Conservation (phyloP, 2,797 vertebrate genomes). For the Psittacula echo region DNA sequence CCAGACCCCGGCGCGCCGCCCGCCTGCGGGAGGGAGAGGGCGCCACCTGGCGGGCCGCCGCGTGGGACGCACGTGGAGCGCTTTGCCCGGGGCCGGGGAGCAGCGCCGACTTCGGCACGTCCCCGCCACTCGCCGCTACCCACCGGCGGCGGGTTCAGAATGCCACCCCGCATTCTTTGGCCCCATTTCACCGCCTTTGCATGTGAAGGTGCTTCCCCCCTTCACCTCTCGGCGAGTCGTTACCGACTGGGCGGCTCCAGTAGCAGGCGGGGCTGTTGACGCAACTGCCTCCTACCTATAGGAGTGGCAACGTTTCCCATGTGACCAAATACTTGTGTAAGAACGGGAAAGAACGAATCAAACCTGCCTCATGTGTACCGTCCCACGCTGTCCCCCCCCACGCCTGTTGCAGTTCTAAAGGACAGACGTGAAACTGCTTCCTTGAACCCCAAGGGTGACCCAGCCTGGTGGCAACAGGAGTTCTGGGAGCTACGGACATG, state of each 20-base stretch:
- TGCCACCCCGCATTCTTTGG: neutral
- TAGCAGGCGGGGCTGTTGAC: neutral
- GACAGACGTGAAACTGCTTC: too few relatives aligned
- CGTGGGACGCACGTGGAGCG: neutral
- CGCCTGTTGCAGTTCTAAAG: neutral
- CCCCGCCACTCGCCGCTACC: neutral
- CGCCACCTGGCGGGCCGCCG: neutral
- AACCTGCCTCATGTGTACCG: neutral
- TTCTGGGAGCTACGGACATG: accelerated
- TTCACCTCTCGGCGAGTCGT: neutral
- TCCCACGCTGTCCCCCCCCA: accelerated
- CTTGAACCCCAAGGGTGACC: neutral
- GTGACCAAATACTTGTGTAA: too few relatives aligned
- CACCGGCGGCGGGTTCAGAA: neutral
- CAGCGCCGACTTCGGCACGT: neutral
- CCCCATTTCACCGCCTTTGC: neutral
- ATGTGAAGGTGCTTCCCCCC: neutral
- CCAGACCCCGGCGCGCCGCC: neutral
- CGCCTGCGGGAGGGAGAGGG: neutral
- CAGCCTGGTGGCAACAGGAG: neutral
- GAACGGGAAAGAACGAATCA: neutral
- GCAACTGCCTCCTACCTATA: neutral
- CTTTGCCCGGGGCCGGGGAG: neutral
- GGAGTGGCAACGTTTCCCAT: neutral
- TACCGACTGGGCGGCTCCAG: neutral